These are phyloP conservation scores for Aphyosemion australe DNA, from an alignment of 2,113 vertebrate species.

Conservation along the genomic window DNA sequence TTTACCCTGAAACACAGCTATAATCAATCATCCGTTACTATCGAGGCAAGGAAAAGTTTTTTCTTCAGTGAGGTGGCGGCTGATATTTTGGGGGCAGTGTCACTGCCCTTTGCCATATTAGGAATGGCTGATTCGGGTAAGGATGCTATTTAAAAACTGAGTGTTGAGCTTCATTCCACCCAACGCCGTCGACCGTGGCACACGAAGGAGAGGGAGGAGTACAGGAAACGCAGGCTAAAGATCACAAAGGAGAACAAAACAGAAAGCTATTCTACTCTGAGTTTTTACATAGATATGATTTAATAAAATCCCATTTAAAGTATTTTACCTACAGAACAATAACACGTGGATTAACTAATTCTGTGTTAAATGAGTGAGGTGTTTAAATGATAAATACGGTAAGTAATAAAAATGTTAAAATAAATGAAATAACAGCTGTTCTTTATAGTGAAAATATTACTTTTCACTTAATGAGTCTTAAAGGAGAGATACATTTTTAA, in stretches of 20 bases:
- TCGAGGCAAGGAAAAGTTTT: slow-evolving; percentile 50
- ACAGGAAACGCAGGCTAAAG: slow-evolving; percentile 12
- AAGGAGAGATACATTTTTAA: background rate
- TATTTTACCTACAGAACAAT: no score
- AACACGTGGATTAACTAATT: no score
- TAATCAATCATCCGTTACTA: slow-evolving; percentile 18
- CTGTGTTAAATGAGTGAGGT: no score
- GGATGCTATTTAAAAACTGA: slow-evolving; percentile 80
- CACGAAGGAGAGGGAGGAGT: slow-evolving; percentile 22
- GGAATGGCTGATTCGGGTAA: slow-evolving; percentile 63
- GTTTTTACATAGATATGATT: no score
- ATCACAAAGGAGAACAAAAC: background rate
- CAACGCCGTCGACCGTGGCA: slow-evolving; percentile 52
- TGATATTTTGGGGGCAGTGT: slow-evolving; percentile 75
- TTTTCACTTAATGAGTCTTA: background rate
- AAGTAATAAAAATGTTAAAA: no score
- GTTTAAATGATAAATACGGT: no score
- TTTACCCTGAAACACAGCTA: background rate
- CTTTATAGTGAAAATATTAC: background rate
- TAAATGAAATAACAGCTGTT: background rate
- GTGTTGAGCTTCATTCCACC: slow-evolving; percentile 74
- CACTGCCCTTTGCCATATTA: slow-evolving; percentile 75
- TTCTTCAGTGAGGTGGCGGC: slow-evolving; percentile 61
- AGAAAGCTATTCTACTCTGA: background rate
- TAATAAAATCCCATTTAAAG: background rate